phyloP scores from a whole-genome alignment of 1,140 invertebrate genomes.

The Bombus ignitus region DNA sequence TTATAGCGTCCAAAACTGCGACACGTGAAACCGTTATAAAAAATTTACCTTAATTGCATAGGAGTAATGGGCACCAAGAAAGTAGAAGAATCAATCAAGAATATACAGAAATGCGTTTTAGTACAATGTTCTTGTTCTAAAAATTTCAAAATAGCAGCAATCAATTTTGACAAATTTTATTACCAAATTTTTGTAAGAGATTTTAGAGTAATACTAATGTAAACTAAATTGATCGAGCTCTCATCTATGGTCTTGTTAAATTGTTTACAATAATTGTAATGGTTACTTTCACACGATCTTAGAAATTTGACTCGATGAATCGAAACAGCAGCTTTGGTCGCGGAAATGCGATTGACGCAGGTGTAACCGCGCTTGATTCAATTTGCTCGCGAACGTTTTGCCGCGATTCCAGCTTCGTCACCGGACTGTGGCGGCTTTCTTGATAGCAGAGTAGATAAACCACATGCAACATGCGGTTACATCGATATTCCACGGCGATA shows the following conservation, averaged over 20 bases:
- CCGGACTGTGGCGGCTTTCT: neutral
- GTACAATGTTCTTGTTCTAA: too few relatives aligned
- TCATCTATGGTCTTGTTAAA: accelerated
- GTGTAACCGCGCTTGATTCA: slow-evolving; percentile 31
- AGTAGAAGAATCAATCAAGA: too few relatives aligned
- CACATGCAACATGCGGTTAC: neutral
- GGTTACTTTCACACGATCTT: slow-evolving; percentile 49
- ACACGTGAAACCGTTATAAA: too few relatives aligned
- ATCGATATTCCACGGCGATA: slow-evolving; percentile 57
- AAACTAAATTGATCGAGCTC: neutral
- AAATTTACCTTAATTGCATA: too few relatives aligned
- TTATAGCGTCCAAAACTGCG: too few relatives aligned
- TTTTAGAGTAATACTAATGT: too few relatives aligned
- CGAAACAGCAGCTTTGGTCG: slow-evolving; percentile 21
- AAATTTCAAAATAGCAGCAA: too few relatives aligned
- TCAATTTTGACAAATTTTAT: accelerated
- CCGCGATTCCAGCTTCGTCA: slow-evolving; percentile 16
- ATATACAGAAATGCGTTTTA: too few relatives aligned
- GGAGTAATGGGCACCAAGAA: too few relatives aligned
- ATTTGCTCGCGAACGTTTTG: slow-evolving; percentile 12
- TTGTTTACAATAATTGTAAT: neutral
- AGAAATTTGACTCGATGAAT: slow-evolving; percentile 33
- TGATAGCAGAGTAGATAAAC: slow-evolving; percentile 12
- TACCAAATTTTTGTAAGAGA: too few relatives aligned
- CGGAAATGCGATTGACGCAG: slow-evolving; percentile 10